Evolutionary conservation across 2,113 vertebrate genomes (phyloP).

Genomic region (Arothron firmamentum): DNA sequence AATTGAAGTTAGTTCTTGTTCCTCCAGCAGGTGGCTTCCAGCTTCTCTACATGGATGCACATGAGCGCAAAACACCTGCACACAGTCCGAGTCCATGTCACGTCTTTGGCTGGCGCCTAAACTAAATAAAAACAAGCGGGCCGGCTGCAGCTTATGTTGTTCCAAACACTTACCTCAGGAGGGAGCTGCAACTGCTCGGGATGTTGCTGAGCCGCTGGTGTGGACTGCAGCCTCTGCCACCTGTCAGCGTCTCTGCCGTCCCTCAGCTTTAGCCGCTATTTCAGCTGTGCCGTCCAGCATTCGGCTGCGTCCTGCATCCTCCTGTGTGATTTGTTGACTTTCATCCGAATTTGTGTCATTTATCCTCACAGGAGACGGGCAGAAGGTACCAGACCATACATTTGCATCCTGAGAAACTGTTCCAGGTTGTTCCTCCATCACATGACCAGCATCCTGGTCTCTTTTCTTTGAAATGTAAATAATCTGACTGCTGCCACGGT

Average conservation of each 20-base stretch:
- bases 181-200: constrained; percentile 69
- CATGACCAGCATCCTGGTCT: constrained; percentile 33
- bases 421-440: constrained; percentile 24
- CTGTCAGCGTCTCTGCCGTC: constrained; percentile 29
- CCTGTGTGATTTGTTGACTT: neutral
- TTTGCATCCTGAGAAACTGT: neutral
- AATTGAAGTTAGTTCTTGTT: neutral
- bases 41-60: too few relatives aligned
- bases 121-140: neutral
- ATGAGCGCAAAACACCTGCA: too few relatives aligned
- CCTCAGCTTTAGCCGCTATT: neutral
- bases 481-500: constrained; percentile 52
- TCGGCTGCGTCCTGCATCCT: neutral
- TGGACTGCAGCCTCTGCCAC: constrained; percentile 34
- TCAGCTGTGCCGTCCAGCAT: neutral
- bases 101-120: neutral
- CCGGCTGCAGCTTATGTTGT: constrained; percentile 38
- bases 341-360: neutral
- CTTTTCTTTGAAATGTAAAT: constrained; percentile 65
- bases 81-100: too few relatives aligned
- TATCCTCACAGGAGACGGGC: neutral
- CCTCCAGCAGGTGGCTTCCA: too few relatives aligned
- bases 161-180: constrained; percentile 62
- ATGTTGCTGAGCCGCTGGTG: constrained; percentile 23
- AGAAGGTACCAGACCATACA: too few relatives aligned